A percentile compares a stretch with the other conserved stretches of the same genome.
Evolutionary conservation across 2,888 invertebrate species (phyloP).

Genomic region (Ectobius pallidus): DNA sequence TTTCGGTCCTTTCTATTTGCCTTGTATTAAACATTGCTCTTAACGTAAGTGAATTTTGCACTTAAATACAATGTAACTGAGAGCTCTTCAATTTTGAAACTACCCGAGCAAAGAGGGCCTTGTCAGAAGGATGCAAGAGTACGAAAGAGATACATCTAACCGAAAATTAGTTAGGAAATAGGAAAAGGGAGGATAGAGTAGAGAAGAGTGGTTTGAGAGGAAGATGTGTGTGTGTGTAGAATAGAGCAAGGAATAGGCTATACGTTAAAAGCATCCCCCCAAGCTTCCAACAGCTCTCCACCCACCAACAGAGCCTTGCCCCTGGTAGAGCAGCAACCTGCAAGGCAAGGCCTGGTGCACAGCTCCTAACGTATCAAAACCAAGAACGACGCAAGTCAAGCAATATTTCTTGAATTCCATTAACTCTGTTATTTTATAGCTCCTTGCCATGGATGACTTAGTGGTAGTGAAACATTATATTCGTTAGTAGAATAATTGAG

Average conservation of each 20-base stretch:
- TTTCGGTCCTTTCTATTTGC: too few species aligned
- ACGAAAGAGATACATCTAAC: conserved; percentile 23
- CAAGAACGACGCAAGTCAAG: conserved; percentile 5
- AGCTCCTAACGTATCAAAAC: background rate
- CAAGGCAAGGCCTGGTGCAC: conserved; percentile 5
- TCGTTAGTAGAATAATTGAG: too few species aligned
- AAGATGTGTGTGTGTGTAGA: conserved; percentile 7
- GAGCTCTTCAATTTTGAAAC: background rate
- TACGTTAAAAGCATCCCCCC: conserved; percentile 22
- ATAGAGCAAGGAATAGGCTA: conserved; percentile 25
- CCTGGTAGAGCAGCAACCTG: conserved; percentile 22
- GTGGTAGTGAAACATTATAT: too few species aligned
- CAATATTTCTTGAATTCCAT: background rate
- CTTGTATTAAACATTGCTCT: too few species aligned
- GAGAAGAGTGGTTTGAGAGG: conserved; percentile 15
- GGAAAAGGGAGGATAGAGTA: background rate
- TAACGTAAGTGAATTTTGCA: too few species aligned
- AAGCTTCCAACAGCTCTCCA: background rate
- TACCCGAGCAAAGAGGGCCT: background rate
- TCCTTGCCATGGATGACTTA: too few species aligned
- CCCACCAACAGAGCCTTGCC: background rate
- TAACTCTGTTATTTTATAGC: too few species aligned
- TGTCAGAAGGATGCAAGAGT: background rate
- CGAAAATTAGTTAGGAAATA: conserved; percentile 33
- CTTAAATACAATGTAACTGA: too few species aligned